Evolutionary conservation across 2,888 invertebrate genomes (phyloP).

Genomic region (Carterocephalus palaemon): DNA sequence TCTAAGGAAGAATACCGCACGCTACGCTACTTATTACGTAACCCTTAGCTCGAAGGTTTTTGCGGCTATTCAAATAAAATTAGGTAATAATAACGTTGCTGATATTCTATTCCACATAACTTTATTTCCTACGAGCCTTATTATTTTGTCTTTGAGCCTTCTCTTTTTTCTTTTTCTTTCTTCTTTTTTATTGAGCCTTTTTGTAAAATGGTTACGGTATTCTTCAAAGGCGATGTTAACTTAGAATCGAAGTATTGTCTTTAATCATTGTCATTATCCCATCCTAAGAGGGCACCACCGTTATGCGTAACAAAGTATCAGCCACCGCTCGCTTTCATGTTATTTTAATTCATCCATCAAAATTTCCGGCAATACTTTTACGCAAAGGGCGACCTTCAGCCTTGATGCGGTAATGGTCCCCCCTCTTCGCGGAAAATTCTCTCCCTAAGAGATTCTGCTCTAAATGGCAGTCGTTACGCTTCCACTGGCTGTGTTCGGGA

Average conservation of each 20-base stretch:
- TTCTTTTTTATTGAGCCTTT: too few relatives aligned
- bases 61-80: constrained; percentile 37
- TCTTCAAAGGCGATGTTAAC: too few relatives aligned
- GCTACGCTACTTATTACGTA: constrained; percentile 56
- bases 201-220: too few relatives aligned
- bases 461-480: constrained; percentile 18
- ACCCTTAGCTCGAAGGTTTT: constrained; percentile 41
- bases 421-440: constrained; percentile 12
- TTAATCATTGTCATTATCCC: too few relatives aligned
- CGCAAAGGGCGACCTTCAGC: constrained; percentile 15
- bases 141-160: too few relatives aligned
- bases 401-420: constrained; percentile 17
- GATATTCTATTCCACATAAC: constrained; percentile 34
- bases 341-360: constrained; percentile 9
- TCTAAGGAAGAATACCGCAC: constrained; percentile 45
- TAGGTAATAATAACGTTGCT: constrained; percentile 50
- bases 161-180: too few relatives aligned
- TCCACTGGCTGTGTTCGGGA: constrained; percentile 11
- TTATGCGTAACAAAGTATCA: constrained; percentile 2
- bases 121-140: constrained; percentile 30
- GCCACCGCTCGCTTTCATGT: background rate
- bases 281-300: too few relatives aligned
- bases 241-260: too few relatives aligned
- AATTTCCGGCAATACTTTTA: constrained; percentile 12
- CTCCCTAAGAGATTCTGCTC: constrained; percentile 19